Evolutionary conservation across 1,140 invertebrate species (phyloP), one percentile per base, ranked within the genome.

Genomic region (Zaprionus vittiger): DNA sequence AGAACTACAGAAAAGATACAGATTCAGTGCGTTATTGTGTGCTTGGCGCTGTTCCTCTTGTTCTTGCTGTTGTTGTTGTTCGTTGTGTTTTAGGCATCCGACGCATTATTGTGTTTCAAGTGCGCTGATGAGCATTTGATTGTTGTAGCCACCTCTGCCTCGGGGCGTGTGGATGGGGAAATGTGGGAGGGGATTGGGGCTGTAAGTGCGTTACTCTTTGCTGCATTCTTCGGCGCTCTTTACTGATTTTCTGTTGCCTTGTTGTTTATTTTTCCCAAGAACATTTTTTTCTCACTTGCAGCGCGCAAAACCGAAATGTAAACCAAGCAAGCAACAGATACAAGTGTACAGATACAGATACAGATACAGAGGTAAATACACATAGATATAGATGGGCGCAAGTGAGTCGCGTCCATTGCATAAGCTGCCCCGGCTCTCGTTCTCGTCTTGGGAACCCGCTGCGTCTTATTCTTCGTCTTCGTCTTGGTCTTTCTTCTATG

Each of bases 111-210:
- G 70, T 77, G 34, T 83, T 90, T 90, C 85, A 90, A 90, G 85
- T 90, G 81, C 85, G 85, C 86, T 90, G 85, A 90, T 90, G 85
- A 90, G 85, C 81, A 90, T 90, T 90, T 90, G 86, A 90, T 90
- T 84, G 82, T 73, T 75, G 85, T 77, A 82, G 66, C 69, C 81
- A 84, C 76, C 55, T 72, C 57, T 67, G 60, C 37, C 24, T 20
- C 34, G 54, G 67, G 34, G 34, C 4, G 31, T n/a, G 17, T 22
- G 63, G 57, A 28, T 1, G 22, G n/a, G 14, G 28, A 0, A 2
- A 3, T 0, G 9, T 26, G 11, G 7, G 9, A 24, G 2, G 74
- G 41, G 20, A 17, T 26, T 34, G 26, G 9, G 28, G 26, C 47
- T 61, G 75, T 9, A 47, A 15, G 55, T 75, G 79, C 79, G 73